Evolutionary conservation across 1,140 invertebrate species (phyloP).

Genomic region (Helicoverpa armigera): DNA sequence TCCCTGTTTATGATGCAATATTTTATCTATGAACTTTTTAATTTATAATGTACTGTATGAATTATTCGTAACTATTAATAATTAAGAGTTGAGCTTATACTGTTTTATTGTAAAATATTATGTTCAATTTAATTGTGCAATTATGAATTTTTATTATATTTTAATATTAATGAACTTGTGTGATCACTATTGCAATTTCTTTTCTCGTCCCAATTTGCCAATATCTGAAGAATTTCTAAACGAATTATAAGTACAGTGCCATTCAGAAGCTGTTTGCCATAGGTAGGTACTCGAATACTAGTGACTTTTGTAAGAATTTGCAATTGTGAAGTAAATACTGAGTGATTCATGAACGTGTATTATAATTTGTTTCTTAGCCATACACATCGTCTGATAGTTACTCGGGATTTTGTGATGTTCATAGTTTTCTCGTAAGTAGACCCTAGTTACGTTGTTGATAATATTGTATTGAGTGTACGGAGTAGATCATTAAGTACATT

Average conservation of each 20-base stretch:
- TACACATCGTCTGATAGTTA: conserved; percentile 63
- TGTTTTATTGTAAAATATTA: conserved; percentile 65
- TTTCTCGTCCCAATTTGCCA: conserved; percentile 62
- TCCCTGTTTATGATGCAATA: conserved; percentile 38
- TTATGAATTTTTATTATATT: conserved; percentile 62
- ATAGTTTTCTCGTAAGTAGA: conserved; percentile 75
- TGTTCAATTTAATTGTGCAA: conserved; percentile 67
- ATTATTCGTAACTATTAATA: conserved; percentile 42
- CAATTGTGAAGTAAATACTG: conserved; percentile 54
- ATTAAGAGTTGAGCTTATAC: conserved; percentile 67
- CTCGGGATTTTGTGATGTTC: conserved; percentile 75
- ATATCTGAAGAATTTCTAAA: conserved; percentile 60
- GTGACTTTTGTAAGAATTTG: conserved; percentile 56
- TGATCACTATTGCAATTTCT: conserved; percentile 64
- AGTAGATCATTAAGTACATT: conserved; percentile 76
- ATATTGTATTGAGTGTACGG: conserved; percentile 74
- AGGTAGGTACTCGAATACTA: conserved; percentile 41
- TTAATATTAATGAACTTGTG: conserved; percentile 43
- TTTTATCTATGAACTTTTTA: conserved; percentile 45
- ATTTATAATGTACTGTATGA: conserved; percentile 36
- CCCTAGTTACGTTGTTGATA: conserved; percentile 80
- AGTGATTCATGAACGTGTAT: conserved; percentile 48
- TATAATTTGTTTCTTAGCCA: conserved; percentile 61
- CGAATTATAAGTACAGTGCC: conserved; percentile 62
- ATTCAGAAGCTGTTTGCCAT: conserved; percentile 47